Percentiles rank a stretch among this genome's conserved stretches.
Evolutionary conservation across 2,888 invertebrate genomes (phyloP).

Genomic region (Eledona agricola): DNA sequence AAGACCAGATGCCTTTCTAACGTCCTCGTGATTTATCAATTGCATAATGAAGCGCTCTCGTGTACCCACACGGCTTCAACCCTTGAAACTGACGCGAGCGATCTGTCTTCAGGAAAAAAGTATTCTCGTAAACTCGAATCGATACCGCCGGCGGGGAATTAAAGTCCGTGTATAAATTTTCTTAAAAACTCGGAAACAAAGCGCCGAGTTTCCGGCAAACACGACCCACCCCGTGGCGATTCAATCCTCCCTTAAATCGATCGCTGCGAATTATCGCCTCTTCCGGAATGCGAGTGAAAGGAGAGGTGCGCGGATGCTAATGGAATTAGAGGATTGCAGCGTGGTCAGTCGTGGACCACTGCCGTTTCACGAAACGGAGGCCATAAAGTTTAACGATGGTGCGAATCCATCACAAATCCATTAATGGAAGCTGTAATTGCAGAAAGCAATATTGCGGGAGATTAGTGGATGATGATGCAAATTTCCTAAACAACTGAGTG

Average conservation of each 20-base stretch:
- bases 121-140: conserved; percentile 25
- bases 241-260: no score
- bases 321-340: no score
- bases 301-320: no score
- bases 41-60: conserved; percentile 10
- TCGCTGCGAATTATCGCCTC: no score
- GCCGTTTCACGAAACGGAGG: background rate
- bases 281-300: no score
- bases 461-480: no score
- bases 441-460: conserved; percentile 7
- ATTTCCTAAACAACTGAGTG: no score
- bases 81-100: conserved; percentile 19
- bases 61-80: conserved; percentile 14
- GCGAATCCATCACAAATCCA: conserved; percentile 7
- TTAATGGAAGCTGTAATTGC: conserved; percentile 11
- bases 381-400: conserved; percentile 14
- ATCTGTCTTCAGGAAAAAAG: conserved; percentile 26
- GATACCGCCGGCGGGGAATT: conserved; percentile 10
- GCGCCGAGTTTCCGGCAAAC: no score
- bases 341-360: no score
- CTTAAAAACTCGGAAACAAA: conserved; percentile 8
- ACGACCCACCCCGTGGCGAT: no score
- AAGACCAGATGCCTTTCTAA: conserved; percentile 22
- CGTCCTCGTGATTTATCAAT: conserved; percentile 19
- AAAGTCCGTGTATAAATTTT: conserved; percentile 16